Base-by-base conservation (phyloP, 1,140 invertebrate species). In the Venturia canescens region DNA sequence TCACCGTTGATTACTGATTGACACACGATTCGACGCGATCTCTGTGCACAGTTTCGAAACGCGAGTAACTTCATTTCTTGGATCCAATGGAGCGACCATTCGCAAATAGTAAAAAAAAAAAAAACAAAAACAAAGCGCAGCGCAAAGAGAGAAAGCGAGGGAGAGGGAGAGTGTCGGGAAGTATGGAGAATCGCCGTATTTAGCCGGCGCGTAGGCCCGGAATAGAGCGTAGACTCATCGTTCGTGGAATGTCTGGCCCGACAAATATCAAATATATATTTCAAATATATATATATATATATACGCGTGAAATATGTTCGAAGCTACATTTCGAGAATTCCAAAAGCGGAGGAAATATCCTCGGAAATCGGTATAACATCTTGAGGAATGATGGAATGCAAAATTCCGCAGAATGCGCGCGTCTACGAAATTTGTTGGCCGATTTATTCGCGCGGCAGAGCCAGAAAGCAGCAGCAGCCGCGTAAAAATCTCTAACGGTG, bases 151-250 rank as follows among this genome's bases (percentile, higher is more conserved):
- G n/a, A n/a, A n/a, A n/a, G n/a, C n/a, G n/a, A n/a, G n/a, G 53
- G 21, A n/a, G 21, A 5, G 53, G 4, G 53, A 60, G 44, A n/a
- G 11, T 63, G 23, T 6, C 15, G 29, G 29, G 66, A 31, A 13
- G n/a, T 69, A 69, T 31, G 66, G 66, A 69, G 66, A 69, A 69
- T 69, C 66, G 66, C 66, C 27, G 66, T 69, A 31, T 69, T 69
- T 69, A 69, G 66, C 66, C 29, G 21, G 27, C 27, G 31, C 23
- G 1, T 4, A 27, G n/a, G 13, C 3, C 18, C 27, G 29, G n/a
- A 69, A 69, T 69, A 69, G 66, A 69, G 31, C 29, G 66, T 31
- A 31, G 66, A 69, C 66, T 69, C 66, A 69, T 69, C 66, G 66
- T 69, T 69, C 29, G 66, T 18, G 66, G 66, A 69, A 69, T 69